Conservation (phyloP, 2,113 vertebrate genomes). For the Lophius piscatorius region DNA sequence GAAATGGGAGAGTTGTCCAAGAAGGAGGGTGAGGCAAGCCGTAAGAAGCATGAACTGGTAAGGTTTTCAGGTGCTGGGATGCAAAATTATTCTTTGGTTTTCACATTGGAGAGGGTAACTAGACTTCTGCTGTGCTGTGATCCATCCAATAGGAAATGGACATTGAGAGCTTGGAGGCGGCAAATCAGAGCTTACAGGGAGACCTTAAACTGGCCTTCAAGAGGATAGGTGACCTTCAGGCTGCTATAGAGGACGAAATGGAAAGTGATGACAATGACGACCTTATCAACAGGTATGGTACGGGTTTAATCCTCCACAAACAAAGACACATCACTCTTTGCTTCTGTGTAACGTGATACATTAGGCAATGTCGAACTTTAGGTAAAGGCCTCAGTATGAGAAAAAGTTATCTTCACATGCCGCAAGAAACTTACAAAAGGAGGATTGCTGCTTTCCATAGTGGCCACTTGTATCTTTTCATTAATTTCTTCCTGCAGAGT, state of each 20-base stretch:
- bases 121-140: constrained; percentile 15
- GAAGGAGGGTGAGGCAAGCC: constrained; percentile 93
- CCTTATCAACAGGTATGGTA: constrained; percentile 90
- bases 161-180: constrained; percentile 94
- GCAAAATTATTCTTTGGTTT: constrained; percentile 10
- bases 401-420: constrained; percentile 5
- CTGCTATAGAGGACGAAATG: constrained; percentile 98
- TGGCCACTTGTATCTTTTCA: constrained; percentile 41
- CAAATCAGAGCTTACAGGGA: constrained; percentile 96
- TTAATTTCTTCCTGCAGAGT: constrained; percentile 36
- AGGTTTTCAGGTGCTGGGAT: constrained; percentile 31
- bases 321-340: not conserved
- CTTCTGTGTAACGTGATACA: constrained; percentile 1
- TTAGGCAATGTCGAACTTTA: constrained; percentile 3
- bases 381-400: constrained; percentile 5
- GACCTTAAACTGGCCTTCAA: constrained; percentile 99
- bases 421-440: constrained; percentile 23
- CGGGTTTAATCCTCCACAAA: constrained; percentile 25
- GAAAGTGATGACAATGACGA: constrained; percentile 97
- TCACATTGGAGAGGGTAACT: constrained; percentile 19
- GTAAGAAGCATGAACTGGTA: constrained; percentile 97
- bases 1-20: constrained; percentile 93
- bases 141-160: constrained; percentile 90
- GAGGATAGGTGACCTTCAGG: constrained; percentile 96
- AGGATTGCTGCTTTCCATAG: constrained; percentile 19